Evolutionary conservation across 2,888 invertebrate genomes (phyloP).

Genomic region (Lordiphosa andalusiaca): DNA sequence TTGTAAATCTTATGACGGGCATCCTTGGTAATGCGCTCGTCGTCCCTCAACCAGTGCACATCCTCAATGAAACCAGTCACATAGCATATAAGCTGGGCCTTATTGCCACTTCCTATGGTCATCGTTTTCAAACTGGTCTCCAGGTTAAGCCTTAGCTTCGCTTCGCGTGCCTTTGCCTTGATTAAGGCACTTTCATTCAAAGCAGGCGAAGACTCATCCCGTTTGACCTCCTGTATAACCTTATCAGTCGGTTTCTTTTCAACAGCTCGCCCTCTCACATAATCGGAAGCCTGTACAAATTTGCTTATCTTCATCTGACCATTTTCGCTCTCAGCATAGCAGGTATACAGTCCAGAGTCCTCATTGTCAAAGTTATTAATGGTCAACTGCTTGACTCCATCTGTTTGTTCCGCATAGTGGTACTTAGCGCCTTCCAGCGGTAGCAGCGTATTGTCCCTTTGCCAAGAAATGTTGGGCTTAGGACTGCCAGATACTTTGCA

Average conservation of each 20-base stretch:
- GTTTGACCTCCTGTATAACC: slow-evolving; percentile 30
- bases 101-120: slow-evolving; percentile 87
- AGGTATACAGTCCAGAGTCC: slow-evolving; percentile 88
- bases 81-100: slow-evolving; percentile 89
- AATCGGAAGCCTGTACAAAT: slow-evolving; percentile 76
- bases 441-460: slow-evolving; percentile 87
- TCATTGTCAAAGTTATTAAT: slow-evolving; percentile 84
- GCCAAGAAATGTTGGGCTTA: slow-evolving; percentile 83
- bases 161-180: slow-evolving; percentile 79
- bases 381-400: slow-evolving; percentile 86
- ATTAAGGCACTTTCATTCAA: slow-evolving; percentile 27
- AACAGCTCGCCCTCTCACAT: slow-evolving; percentile 56
- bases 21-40: slow-evolving; percentile 82
- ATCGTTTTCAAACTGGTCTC: slow-evolving; percentile 88
- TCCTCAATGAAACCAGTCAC: slow-evolving; percentile 87
- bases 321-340: slow-evolving; percentile 87
- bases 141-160: slow-evolving; percentile 86
- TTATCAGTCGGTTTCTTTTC: slow-evolving; percentile 53
- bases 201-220: slow-evolving; percentile 50
- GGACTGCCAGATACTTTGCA: slow-evolving; percentile 89
- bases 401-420: slow-evolving; percentile 84
- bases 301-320: slow-evolving; percentile 81
- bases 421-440: slow-evolving; percentile 82
- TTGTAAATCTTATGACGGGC: slow-evolving; percentile 77
- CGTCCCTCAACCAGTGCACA: slow-evolving; percentile 88